Evolutionary conservation across 2,797 vertebrate species (phyloP).

Genomic region (Peromyscus aztecus): DNA sequence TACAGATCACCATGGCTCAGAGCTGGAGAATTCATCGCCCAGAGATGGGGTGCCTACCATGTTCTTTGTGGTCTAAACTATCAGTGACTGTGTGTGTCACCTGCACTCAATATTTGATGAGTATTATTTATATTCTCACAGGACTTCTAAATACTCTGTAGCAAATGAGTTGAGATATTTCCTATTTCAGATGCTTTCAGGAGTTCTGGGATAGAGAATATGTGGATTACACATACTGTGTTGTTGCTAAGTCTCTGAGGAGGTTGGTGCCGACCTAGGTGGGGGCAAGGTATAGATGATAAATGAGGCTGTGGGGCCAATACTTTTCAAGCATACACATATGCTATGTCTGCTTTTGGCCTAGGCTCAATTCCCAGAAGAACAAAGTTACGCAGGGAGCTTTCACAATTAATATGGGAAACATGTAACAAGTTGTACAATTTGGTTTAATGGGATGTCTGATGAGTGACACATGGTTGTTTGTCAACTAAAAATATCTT

Average conservation of each 20-base stretch:
- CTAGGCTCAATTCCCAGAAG: not conserved
- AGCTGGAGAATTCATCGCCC: not conserved
- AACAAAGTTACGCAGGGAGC: not conserved
- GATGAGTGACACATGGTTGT: constrained; percentile 79
- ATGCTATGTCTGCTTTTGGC: not conserved
- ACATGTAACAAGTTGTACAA: constrained; percentile 74
- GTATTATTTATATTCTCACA: not conserved
- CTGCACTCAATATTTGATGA: not conserved
- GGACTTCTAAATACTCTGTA: not conserved
- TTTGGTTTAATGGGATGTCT: constrained; percentile 79
- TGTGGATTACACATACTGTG: not conserved
- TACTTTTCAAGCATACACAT: not conserved
- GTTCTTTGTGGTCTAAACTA: not conserved
- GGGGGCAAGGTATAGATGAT: not conserved
- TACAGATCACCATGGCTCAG: not conserved
- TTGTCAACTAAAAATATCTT: constrained; percentile 82
- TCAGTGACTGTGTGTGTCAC: not conserved
- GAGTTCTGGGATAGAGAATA: constrained; percentile 28
- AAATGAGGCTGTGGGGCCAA: not conserved
- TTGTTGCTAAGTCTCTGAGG: not conserved
- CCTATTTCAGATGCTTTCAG: constrained; percentile 1
- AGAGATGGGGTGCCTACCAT: not conserved
- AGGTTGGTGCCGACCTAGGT: not conserved
- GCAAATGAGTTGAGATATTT: not conserved
- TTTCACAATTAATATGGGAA: constrained; percentile 73